A percentile compares a stretch with the other conserved stretches of the same genome.
These are phyloP conservation scores for Eurytoma californica DNA, from an alignment of 2,888 invertebrate genomes.

Conservation along the genomic window DNA sequence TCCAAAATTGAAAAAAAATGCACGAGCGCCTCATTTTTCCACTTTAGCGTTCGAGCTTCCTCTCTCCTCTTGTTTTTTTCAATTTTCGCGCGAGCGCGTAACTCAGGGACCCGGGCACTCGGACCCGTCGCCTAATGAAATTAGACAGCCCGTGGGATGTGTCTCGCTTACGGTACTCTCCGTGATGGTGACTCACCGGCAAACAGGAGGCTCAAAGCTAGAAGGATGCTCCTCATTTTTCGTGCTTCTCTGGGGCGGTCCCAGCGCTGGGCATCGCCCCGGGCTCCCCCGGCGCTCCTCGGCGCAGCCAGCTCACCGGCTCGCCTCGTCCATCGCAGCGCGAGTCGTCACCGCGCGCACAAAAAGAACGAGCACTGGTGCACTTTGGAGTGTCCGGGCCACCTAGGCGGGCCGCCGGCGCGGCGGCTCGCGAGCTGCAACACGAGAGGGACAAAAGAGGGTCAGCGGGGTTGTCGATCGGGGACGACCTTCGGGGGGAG, in stretches of 20 bases:
- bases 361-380: too few species aligned
- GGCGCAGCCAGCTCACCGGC: background rate
- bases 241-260: conserved; percentile 61
- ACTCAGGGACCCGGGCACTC: background rate
- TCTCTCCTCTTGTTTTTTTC: background rate
- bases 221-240: conserved; percentile 72
- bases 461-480: too few species aligned
- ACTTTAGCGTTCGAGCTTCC: background rate
- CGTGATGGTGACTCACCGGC: conserved; percentile 68
- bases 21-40: too few species aligned
- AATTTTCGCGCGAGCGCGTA: background rate
- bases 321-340: too few species aligned
- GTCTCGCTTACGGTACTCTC: background rate
- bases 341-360: too few species aligned
- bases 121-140: conserved; percentile 22
- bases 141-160: conserved; percentile 5
- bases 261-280: conserved; percentile 52
- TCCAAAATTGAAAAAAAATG: too few species aligned
- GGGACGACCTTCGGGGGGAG: too few species aligned
- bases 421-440: too few species aligned
- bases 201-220: conserved; percentile 70
- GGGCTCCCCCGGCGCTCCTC: conserved; percentile 2
- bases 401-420: too few species aligned
- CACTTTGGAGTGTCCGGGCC: too few species aligned
- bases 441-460: too few species aligned